phyloP scores from a whole-genome alignment of 2,113 vertebrate species.

The Anguilla japonica region DNA sequence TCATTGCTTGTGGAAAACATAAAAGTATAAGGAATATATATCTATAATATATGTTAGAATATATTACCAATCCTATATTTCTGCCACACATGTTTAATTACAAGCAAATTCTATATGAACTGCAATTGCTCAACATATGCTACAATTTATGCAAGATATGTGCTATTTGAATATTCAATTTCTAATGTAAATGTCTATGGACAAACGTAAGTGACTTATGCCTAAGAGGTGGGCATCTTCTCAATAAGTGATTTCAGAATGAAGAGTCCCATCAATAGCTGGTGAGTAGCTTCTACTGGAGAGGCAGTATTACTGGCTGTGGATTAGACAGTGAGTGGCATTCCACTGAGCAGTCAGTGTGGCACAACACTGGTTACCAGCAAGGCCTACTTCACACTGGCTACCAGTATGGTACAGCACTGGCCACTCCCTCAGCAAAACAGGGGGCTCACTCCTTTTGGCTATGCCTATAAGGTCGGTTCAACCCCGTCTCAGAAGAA shows the following conservation, averaged over 20 bases:
- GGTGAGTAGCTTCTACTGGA: neutral
- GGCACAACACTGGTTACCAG: conserved; percentile 75
- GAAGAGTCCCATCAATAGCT: neutral
- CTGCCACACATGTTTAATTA: neutral
- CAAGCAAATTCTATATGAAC: neutral
- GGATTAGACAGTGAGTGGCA: conserved; percentile 35
- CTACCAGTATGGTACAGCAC: conserved; percentile 78
- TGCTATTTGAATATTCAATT: neutral
- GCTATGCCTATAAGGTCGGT: neutral
- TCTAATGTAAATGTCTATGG: neutral
- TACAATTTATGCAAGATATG: neutral
- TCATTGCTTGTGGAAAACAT: neutral
- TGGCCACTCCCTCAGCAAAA: conserved; percentile 59
- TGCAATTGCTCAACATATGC: neutral
- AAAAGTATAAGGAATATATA: neutral
- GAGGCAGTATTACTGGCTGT: neutral
- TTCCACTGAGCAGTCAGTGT: conserved; percentile 71
- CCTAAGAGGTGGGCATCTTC: neutral
- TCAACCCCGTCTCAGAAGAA: neutral
- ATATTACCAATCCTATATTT: neutral
- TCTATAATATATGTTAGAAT: neutral
- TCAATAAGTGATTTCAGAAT: neutral
- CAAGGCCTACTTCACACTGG: conserved; percentile 72
- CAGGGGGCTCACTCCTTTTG: conserved; percentile 4
- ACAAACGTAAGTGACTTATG: neutral